These are phyloP conservation scores for Drosophila fulvimacula DNA, from an alignment of 2,888 invertebrate species.

Conservation along the genomic window DNA sequence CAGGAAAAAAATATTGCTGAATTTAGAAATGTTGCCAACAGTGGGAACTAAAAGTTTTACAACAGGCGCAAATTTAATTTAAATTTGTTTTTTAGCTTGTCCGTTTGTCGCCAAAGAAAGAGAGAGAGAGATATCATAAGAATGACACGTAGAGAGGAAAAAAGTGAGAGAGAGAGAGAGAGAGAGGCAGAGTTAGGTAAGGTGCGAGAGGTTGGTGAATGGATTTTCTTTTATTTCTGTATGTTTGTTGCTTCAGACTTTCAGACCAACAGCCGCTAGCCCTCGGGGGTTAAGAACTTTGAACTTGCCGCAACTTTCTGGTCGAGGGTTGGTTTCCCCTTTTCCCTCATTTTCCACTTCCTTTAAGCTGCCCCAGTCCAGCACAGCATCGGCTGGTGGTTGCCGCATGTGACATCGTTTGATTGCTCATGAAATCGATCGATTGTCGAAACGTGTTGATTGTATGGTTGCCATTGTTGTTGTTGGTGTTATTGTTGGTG, in stretches of 20 bases:
- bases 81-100: constrained; percentile 55
- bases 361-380: neutral
- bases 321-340: constrained; percentile 34
- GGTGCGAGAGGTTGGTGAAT: constrained; percentile 44
- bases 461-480: constrained; percentile 53
- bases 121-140: neutral
- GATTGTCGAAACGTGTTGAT: constrained; percentile 77
- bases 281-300: constrained; percentile 66
- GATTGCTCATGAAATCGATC: constrained; percentile 81
- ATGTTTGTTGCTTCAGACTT: constrained; percentile 23
- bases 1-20: constrained; percentile 40
- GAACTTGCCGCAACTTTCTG: constrained; percentile 75
- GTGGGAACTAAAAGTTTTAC: constrained; percentile 34
- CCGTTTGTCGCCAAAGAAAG: constrained; percentile 29
- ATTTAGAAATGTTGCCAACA: constrained; percentile 9
- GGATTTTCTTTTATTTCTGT: constrained; percentile 63
- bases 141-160: neutral
- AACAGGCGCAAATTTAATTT: constrained; percentile 61
- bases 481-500: constrained; percentile 17
- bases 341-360: constrained; percentile 4
- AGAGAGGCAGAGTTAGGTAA: neutral
- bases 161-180: neutral
- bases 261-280: constrained; percentile 22
- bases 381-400: constrained; percentile 17
- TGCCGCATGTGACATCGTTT: constrained; percentile 74